Conservation (phyloP, 2,113 vertebrate genomes). For the Cacatua alba region DNA sequence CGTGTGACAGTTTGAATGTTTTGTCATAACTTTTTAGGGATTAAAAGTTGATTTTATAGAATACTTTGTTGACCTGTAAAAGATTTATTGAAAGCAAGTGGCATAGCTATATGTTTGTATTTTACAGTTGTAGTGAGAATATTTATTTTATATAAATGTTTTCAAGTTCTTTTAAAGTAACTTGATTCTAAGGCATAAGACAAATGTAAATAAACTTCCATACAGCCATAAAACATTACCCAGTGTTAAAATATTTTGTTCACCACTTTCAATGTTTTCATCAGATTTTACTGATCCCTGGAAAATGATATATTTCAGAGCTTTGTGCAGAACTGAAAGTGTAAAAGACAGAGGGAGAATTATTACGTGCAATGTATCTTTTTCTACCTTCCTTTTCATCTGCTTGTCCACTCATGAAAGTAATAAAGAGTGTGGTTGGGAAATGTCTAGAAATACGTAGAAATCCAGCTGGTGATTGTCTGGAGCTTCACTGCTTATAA, state of each 20-base stretch:
- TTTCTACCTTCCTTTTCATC: not conserved
- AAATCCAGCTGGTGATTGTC: not conserved
- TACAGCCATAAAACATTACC: not conserved
- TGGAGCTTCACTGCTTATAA: not conserved
- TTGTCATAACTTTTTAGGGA: not conserved
- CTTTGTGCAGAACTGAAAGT: not conserved
- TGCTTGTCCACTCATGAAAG: not conserved
- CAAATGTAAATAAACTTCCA: not conserved
- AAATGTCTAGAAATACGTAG: not conserved
- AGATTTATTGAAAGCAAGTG: not conserved
- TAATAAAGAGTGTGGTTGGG: not conserved
- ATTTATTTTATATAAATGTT: not conserved
- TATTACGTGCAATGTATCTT: not conserved
- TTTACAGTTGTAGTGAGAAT: not conserved
- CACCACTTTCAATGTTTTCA: not conserved
- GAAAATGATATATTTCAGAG: not conserved
- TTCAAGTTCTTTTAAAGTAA: not conserved
- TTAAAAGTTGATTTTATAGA: not conserved
- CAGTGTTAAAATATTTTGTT: not conserved
- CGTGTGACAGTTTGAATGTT: not conserved
- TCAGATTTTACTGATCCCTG: not conserved
- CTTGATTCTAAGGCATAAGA: not conserved
- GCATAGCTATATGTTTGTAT: not conserved
- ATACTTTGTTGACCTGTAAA: not conserved
- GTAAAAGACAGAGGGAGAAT: not conserved